A percentile compares a stretch with the other conserved stretches of the same genome.
phyloP scores from a whole-genome alignment of 2,113 vertebrate species.

The Melanostigma gelatinosum region DNA sequence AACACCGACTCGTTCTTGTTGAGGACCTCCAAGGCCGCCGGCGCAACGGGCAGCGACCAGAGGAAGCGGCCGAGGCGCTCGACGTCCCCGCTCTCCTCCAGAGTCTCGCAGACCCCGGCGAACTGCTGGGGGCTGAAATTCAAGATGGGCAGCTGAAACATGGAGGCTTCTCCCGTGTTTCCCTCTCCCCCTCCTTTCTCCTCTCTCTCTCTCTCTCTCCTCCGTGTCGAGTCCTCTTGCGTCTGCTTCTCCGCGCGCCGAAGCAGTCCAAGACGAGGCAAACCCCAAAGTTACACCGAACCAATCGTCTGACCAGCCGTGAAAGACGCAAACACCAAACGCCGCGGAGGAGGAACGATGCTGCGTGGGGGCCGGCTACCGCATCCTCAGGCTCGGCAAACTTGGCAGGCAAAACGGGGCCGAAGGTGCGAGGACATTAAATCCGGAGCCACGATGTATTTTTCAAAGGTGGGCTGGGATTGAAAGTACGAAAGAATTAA shows the following conservation, averaged over 20 bases:
- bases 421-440: constrained; percentile 73
- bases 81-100: constrained; percentile 98
- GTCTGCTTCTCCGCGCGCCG: constrained; percentile 49
- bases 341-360: constrained; percentile 68
- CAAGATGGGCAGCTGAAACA: constrained; percentile 99
- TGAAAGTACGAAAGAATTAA: constrained; percentile 82
- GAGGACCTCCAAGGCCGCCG: constrained; percentile 97
- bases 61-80: constrained; percentile 98
- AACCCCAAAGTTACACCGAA: constrained; percentile 75
- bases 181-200: constrained; percentile 70
- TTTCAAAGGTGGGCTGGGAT: constrained; percentile 76
- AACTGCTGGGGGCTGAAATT: constrained; percentile 99
- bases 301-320: constrained; percentile 68
- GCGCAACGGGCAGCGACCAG: constrained; percentile 98
- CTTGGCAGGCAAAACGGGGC: constrained; percentile 73
- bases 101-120: constrained; percentile 99
- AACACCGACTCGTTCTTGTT: constrained; percentile 98
- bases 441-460: constrained; percentile 79
- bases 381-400: constrained; percentile 79
- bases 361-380: constrained; percentile 70
- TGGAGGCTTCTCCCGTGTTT: constrained; percentile 86
- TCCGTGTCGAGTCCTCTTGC: constrained; percentile 58
- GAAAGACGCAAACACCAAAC: constrained; percentile 39
- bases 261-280: constrained; percentile 68
- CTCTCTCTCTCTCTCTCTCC: constrained; percentile 48